Conservation (phyloP, 2,888 invertebrate species). For the Cylindroiulus punctatus region DNA sequence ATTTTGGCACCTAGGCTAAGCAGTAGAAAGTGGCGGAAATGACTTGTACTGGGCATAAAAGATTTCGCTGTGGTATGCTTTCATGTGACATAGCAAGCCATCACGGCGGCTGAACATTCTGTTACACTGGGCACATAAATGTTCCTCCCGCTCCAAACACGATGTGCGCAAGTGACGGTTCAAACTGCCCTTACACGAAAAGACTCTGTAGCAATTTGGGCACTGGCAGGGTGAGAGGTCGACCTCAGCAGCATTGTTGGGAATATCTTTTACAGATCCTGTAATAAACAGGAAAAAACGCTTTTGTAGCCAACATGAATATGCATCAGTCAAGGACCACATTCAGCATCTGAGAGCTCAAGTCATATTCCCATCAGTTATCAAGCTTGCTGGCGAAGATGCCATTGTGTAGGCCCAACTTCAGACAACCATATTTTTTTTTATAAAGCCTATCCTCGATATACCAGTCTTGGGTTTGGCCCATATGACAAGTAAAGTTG, state of each 20-base stretch:
- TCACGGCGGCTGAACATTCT: constrained; percentile 47
- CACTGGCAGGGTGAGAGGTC: constrained; percentile 47
- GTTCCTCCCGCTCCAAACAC: constrained; percentile 48
- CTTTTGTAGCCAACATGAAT: constrained; percentile 31
- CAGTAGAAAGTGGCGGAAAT: neutral
- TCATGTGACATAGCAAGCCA: constrained; percentile 51
- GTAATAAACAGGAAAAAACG: constrained; percentile 30
- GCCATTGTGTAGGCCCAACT: no score
- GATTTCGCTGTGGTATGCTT: constrained; percentile 39
- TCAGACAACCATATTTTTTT: no score
- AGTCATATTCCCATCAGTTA: neutral
- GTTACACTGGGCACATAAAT: constrained; percentile 44
- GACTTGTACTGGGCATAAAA: constrained; percentile 33
- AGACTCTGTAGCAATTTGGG: constrained; percentile 51
- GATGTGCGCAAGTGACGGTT: constrained; percentile 49
- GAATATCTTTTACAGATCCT: constrained; percentile 35
- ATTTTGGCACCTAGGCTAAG: neutral
- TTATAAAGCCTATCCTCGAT: no score
- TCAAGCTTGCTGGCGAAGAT: neutral
- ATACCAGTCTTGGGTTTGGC: no score
- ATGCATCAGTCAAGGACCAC: neutral
- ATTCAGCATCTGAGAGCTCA: neutral
- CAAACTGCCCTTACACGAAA: constrained; percentile 47
- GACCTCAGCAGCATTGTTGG: neutral
- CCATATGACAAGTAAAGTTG: no score